Base-by-base conservation (phyloP, 2,888 invertebrate genomes). In the Xestia c-nigrum region DNA sequence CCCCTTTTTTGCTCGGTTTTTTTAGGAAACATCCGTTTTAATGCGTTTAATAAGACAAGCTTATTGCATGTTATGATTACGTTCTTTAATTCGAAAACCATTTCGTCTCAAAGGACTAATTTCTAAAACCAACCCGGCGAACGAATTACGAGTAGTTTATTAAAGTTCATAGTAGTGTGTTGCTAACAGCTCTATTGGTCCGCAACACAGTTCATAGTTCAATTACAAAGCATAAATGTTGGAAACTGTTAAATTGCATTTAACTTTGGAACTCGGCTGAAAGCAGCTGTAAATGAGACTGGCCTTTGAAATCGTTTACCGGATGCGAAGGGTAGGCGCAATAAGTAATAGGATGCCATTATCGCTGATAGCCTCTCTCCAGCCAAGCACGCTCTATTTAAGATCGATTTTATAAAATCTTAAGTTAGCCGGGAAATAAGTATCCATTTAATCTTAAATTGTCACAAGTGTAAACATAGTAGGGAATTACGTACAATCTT, bases 171-270 rank as follows among this genome's bases (percentile, higher is more conserved):
- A 76, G 43, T 46, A 70, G 31, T 68, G 43, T 50, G 70, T 71
- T 55, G 16, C 47, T 38, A 85, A 61, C 81, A 72, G 38, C 52
- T 68, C 31, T 6, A 68, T 59, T 65, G 31, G 52, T 47, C 59
- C 69, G 38, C 66, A 65, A 16, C 46, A 50, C 4, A 80, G 77
- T 76, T 80, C 55, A 46, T 70, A 81, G 81, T 85, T 85, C 63
- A 77, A 83, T 81, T 81, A 83, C 57, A 64, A 72, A 85, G 68
- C 47, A 71, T 75, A 46, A 73, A 81, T 85, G 81, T 85, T 77
- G 38, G 61, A 69, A 74, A 85, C 82, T 68, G 73, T 76, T 63
- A 85, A 85, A 85, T 85, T 73, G 82, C 71, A 85, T 83, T 77
- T 47, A 83, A 74, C 77, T 77, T 85, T 72, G 67, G 55, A 85